These are phyloP conservation scores for Lasiommata megera DNA, from an alignment of 2,888 invertebrate species.

Conservation along the genomic window DNA sequence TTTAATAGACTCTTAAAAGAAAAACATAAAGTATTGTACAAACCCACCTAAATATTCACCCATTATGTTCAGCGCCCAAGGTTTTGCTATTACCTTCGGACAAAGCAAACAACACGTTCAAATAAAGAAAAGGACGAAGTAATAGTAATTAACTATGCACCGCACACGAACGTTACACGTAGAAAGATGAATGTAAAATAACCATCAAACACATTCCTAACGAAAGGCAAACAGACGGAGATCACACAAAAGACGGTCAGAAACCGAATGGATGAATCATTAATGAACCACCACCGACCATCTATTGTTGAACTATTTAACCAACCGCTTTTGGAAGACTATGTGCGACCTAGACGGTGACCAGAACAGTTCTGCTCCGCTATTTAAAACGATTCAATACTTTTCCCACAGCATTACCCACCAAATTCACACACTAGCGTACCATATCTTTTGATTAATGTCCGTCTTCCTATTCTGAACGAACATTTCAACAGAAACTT, in stretches of 20 bases:
- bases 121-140: slow-evolving; percentile 32
- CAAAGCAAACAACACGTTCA: slow-evolving; percentile 21
- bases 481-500: no score
- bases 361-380: not conserved
- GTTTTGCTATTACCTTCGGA: not conserved
- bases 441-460: no score
- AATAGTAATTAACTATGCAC: slow-evolving; percentile 34
- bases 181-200: slow-evolving; percentile 36
- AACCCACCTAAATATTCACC: not conserved
- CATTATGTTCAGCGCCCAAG: not conserved
- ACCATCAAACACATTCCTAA: slow-evolving; percentile 34
- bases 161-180: slow-evolving; percentile 22
- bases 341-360: slow-evolving; percentile 22
- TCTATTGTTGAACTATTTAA: slow-evolving; percentile 77
- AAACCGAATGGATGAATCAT: slow-evolving; percentile 63
- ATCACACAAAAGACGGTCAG: slow-evolving; percentile 66
- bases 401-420: not conserved
- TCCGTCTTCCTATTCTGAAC: no score
- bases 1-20: slow-evolving; percentile 1
- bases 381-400: not conserved
- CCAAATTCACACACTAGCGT: not conserved
- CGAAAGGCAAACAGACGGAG: slow-evolving; percentile 45
- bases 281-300: slow-evolving; percentile 65
- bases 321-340: slow-evolving; percentile 51
- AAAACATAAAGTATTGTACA: slow-evolving; percentile 1